Evolutionary conservation across 2,888 invertebrate species (phyloP).

Genomic region (Clistopyga incitator): DNA sequence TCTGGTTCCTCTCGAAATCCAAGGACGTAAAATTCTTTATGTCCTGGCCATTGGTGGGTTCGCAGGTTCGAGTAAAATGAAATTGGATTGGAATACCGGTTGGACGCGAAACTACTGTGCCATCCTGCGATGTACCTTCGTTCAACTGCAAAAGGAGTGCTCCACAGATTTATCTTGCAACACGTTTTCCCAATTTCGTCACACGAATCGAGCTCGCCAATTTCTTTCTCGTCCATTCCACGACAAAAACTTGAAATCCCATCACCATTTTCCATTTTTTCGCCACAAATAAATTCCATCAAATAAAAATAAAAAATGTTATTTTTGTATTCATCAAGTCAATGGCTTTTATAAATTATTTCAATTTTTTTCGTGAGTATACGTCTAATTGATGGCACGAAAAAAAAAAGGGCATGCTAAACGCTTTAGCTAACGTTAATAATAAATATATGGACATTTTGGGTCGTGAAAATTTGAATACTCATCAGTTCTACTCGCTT

Average conservation of each 20-base stretch:
- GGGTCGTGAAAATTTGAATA: too few species aligned
- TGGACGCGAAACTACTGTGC: constrained; percentile 34
- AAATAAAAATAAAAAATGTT: background rate
- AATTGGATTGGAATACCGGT: constrained; percentile 50
- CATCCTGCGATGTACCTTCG: background rate
- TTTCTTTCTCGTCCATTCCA: background rate
- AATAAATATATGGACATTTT: too few species aligned
- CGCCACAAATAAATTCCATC: background rate
- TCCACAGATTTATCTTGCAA: constrained; percentile 38
- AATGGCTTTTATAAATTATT: too few species aligned
- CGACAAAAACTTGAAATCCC: background rate
- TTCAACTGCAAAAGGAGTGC: constrained; percentile 18
- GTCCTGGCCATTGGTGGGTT: background rate
- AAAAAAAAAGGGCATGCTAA: too few species aligned
- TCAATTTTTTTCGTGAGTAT: too few species aligned
- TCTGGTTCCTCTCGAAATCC: constrained; percentile 22
- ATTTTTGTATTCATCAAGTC: too few species aligned
- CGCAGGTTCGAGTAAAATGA: constrained; percentile 15
- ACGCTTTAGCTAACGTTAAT: too few species aligned
- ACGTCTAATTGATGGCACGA: too few species aligned
- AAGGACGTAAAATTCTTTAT: constrained; percentile 44
- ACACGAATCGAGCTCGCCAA: constrained; percentile 2
- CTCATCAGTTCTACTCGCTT: background rate
- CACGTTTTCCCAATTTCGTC: constrained; percentile 27
- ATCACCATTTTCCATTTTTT: background rate